These are phyloP conservation scores for Eucidaris tribuloides DNA, from an alignment of 35 echinoderm and acorn worm genomes.

Conservation along the genomic window DNA sequence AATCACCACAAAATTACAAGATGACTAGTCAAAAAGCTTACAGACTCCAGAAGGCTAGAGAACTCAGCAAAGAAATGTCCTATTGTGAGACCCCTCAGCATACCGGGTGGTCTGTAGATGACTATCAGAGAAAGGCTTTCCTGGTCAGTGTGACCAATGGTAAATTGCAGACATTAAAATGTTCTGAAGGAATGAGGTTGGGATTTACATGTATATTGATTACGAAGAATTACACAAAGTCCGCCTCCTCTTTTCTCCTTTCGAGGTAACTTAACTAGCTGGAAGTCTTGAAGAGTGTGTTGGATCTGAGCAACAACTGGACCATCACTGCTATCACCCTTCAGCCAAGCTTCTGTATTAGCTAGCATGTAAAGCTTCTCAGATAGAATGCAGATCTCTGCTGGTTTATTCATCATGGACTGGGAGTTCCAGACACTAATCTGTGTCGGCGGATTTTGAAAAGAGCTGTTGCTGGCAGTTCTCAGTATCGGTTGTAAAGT, in stretches of 20 bases:
- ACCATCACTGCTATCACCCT: conserved; percentile 18
- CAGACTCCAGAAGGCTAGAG: not conserved
- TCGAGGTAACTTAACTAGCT: not conserved
- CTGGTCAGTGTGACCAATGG: not conserved
- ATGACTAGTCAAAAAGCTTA: not conserved
- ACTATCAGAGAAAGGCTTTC: too few relatives aligned
- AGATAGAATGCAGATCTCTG: conserved; percentile 20
- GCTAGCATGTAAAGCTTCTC: conserved; percentile 29
- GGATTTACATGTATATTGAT: not conserved
- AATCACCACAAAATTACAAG: not conserved
- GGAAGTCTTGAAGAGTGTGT: conserved; percentile 11
- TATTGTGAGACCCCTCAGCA: too few relatives aligned
- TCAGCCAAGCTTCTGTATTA: conserved; percentile 36
- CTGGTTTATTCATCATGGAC: not conserved
- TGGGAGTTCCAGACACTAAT: not conserved
- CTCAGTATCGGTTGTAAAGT: too few relatives aligned
- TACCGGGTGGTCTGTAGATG: too few relatives aligned
- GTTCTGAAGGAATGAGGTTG: not conserved
- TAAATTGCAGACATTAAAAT: conserved; percentile 19
- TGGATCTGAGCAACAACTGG: conserved; percentile 6
- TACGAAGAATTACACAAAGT: conserved; percentile 19
- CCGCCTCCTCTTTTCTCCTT: conserved; percentile 14
- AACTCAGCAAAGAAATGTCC: not conserved
- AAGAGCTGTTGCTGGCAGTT: too few relatives aligned
- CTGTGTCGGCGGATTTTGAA: too few relatives aligned